Evolutionary conservation across 1,140 invertebrate genomes (phyloP).

Genomic region (Acyrthosiphon pisum): DNA sequence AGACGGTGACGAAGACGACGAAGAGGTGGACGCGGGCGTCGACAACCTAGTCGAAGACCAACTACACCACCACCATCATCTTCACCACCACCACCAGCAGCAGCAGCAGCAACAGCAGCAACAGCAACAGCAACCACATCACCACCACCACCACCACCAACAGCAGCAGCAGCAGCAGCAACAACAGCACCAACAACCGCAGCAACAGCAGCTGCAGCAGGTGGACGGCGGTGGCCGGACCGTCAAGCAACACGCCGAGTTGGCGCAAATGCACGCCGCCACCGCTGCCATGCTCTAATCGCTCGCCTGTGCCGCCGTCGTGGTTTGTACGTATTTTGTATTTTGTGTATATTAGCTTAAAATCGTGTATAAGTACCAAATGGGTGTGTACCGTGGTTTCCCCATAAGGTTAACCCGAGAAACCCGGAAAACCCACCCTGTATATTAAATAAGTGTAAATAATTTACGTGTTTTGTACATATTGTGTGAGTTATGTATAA

Average conservation of each 20-base stretch:
- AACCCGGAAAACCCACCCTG: neutral
- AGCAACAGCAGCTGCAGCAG: neutral
- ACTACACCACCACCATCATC: neutral
- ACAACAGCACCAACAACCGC: neutral
- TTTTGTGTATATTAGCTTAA: neutral
- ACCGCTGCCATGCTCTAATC: conserved; percentile 32
- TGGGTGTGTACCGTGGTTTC: neutral
- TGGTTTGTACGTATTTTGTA: conserved; percentile 13
- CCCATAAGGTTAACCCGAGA: neutral
- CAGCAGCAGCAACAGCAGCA: neutral
- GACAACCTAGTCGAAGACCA: neutral
- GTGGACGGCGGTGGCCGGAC: conserved; percentile 14
- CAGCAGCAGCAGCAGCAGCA: neutral
- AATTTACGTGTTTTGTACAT: neutral
- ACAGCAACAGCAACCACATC: neutral
- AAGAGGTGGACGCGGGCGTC: neutral
- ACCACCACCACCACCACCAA: neutral
- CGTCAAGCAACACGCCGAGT: conserved; percentile 19
- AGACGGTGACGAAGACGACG: neutral
- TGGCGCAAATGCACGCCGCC: conserved; percentile 42
- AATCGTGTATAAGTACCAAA: neutral
- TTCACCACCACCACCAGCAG: neutral
- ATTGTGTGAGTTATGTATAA: neutral
- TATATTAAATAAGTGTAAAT: neutral
- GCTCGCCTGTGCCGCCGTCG: neutral